phyloP scores from a whole-genome alignment of 2,888 invertebrate genomes.

The Abscondita cerata region DNA sequence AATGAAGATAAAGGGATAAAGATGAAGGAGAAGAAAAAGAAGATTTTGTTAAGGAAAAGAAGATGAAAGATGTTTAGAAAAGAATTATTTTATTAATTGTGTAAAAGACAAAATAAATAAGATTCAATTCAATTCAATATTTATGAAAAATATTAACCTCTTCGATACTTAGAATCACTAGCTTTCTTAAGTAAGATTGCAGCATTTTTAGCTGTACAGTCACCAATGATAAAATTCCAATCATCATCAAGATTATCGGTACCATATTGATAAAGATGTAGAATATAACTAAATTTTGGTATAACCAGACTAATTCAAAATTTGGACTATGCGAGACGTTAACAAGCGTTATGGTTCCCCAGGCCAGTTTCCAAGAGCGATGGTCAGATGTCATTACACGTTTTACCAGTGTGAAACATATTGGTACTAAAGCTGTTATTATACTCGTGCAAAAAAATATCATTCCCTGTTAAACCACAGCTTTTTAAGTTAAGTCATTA shows the following conservation, averaged over 20 bases:
- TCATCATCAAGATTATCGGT: neutral
- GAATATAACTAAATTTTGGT: neutral
- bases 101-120: too few relatives aligned
- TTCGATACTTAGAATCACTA: slow-evolving; percentile 1
- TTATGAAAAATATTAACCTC: too few relatives aligned
- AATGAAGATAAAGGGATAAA: too few relatives aligned
- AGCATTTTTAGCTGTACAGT: slow-evolving; percentile 7
- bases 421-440: neutral
- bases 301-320: neutral
- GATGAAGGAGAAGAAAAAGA: too few relatives aligned
- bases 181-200: slow-evolving; percentile 2
- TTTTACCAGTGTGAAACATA: neutral
- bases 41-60: too few relatives aligned
- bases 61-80: too few relatives aligned
- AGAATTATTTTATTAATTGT: too few relatives aligned
- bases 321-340: neutral
- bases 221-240: neutral
- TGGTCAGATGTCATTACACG: neutral
- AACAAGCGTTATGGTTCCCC: neutral
- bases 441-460: too few relatives aligned
- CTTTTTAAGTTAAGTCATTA: too few relatives aligned
- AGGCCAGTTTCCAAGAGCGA: neutral
- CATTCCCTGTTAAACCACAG: too few relatives aligned
- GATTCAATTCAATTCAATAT: too few relatives aligned
- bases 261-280: neutral